Conservation (phyloP, 2,888 invertebrate genomes). For the Plemyria rubiginata region DNA sequence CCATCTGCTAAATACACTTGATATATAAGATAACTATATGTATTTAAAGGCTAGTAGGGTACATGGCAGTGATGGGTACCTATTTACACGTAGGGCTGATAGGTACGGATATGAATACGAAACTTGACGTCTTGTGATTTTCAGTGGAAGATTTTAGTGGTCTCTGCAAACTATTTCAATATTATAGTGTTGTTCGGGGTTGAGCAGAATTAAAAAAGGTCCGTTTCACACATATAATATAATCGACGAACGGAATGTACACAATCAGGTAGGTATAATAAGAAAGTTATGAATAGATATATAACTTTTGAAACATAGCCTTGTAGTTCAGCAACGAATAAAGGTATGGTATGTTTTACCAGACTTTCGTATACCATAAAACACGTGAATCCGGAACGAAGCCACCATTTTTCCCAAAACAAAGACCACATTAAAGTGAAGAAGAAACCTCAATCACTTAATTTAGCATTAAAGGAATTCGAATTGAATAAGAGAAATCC, state of each 20-base stretch:
- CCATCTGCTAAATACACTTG: slow-evolving; percentile 26
- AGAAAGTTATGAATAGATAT: too few species aligned
- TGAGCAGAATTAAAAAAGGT: too few species aligned
- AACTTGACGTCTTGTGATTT: neutral
- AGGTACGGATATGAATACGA: neutral
- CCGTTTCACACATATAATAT: too few species aligned
- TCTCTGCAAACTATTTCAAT: neutral
- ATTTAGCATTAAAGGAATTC: slow-evolving; percentile 61
- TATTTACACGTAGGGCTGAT: neutral
- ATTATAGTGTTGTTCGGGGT: too few species aligned
- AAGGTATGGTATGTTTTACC: too few species aligned
- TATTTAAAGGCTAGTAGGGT: neutral
- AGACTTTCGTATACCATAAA: too few species aligned
- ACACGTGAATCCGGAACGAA: too few species aligned
- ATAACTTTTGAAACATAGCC: too few species aligned
- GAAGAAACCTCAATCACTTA: slow-evolving; percentile 45
- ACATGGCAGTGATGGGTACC: neutral
- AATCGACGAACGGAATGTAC: too few species aligned
- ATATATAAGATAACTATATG: slow-evolving; percentile 9
- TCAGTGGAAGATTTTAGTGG: neutral
- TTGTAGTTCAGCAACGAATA: too few species aligned
- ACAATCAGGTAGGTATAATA: too few species aligned
- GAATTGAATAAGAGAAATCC: slow-evolving; percentile 63
- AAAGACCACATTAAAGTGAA: slow-evolving; percentile 25
- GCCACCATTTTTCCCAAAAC: slow-evolving; percentile 13